Evolutionary conservation across 2,797 vertebrate species (phyloP), one percentile per base, ranked within the genome.

Genomic region (Acestrorhynchus altus): DNA sequence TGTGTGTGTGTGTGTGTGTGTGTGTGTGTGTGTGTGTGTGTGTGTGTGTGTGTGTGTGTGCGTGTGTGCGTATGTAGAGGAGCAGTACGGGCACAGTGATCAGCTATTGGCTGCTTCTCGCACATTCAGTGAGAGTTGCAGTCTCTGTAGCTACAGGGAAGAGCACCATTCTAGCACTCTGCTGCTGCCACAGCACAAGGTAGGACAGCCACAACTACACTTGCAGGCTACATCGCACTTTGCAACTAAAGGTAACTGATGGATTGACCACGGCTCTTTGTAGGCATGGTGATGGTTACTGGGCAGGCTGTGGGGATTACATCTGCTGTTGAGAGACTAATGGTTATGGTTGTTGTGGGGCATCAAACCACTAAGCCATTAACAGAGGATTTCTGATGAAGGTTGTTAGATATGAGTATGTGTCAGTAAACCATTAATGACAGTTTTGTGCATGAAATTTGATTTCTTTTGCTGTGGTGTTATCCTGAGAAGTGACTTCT

Each of bases 81-180:
- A 78, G 67, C 80, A 65, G 64, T 47, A 44, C 57, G 79, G 74
- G 72, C 77, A 76, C 70, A 81, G 81, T 83, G 87, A 87, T 80
- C 83, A 42, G 83, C 80, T 74, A 93, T 94, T 94, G 92, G 93
- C 83, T 90, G 87, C 51, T 82, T 83, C 83, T 51, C 61, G 72
- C 77, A 87, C 83, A 83, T 84, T 86, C 77, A 87, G 76, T 85
- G 80, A 78, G 77, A 85, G 78, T 80, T 83, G 60, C 78, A 78
- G 85, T 86, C 81, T 83, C 83, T 87, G 83, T 86, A 84, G 86
- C 79, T 86, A 85, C 79, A 82, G 84, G 77, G 77, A 83, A 81
- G 85, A 80, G 77, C 78, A 76, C 79, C 84, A 84, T 79, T 79
- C 73, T 76, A 74, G 83, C 59, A 77, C 65, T 77, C 81, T 52